Evolutionary conservation across 2,113 vertebrate genomes (phyloP).

Genomic region (Sapajus apella): DNA sequence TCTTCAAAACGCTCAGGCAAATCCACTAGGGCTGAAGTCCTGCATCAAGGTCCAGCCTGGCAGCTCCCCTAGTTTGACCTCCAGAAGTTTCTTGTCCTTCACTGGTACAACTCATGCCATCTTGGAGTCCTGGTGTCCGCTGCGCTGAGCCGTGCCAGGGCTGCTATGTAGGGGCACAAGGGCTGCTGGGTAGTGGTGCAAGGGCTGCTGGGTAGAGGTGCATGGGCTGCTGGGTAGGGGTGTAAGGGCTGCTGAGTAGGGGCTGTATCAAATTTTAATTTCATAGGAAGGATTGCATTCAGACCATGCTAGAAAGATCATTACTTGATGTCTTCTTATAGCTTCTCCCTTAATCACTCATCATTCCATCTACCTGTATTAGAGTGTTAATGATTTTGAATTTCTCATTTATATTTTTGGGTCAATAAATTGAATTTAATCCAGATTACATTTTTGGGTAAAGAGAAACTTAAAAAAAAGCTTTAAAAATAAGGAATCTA

Average conservation of each 20-base stretch:
- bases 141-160: too few relatives aligned
- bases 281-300: neutral
- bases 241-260: too few relatives aligned
- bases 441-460: neutral
- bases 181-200: too few relatives aligned
- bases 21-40: too few relatives aligned
- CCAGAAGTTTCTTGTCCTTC: too few relatives aligned
- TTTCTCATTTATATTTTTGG: neutral
- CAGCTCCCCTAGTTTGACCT: too few relatives aligned
- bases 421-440: neutral
- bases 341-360: neutral
- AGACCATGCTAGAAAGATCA: neutral
- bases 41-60: too few relatives aligned
- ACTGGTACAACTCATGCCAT: too few relatives aligned
- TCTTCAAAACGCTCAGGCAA: conserved; percentile 37
- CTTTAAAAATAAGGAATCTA: neutral
- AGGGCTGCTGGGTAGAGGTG: too few relatives aligned
- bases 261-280: neutral
- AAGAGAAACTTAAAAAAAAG: neutral
- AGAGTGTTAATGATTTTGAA: neutral
- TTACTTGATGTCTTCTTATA: neutral
- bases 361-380: neutral
- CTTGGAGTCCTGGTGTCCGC: too few relatives aligned
- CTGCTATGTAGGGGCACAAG: too few relatives aligned
- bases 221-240: too few relatives aligned